These are phyloP conservation scores for Capromys pilorides DNA, from an alignment of 2,797 vertebrate species.

Conservation along the genomic window DNA sequence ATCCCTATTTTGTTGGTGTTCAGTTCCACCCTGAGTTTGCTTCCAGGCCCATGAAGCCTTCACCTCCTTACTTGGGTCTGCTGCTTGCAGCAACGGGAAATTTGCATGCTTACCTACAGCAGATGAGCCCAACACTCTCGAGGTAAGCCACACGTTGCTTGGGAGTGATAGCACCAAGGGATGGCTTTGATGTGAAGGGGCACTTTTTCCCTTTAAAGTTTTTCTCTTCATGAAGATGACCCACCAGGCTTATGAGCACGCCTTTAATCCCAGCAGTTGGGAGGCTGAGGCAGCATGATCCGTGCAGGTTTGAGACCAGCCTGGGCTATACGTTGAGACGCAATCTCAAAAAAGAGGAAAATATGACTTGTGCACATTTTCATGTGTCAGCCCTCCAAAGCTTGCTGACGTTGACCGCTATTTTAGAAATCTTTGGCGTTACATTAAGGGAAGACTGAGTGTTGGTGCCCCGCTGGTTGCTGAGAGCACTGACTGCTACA, in stretches of 20 bases:
- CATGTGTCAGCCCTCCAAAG: neutral
- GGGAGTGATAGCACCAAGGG: neutral
- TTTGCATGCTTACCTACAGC: constrained; percentile 84
- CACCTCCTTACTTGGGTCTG: constrained; percentile 88
- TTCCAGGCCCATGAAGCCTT: constrained; percentile 90
- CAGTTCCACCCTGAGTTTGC: constrained; percentile 90
- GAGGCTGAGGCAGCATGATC: neutral
- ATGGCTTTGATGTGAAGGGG: neutral
- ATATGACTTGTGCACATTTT: neutral
- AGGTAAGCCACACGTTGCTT: constrained; percentile 82
- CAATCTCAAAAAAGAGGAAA: neutral
- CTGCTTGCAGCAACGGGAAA: constrained; percentile 88
- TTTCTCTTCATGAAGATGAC: constrained; percentile 17
- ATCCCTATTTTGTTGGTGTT: constrained; percentile 89
- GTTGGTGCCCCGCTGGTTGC: neutral
- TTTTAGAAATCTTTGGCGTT: constrained; percentile 44
- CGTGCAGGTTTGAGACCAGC: neutral
- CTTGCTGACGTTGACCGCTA: neutral
- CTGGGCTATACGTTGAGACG: neutral
- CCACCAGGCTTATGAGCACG: neutral
- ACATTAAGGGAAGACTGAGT: neutral
- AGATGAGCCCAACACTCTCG: constrained; percentile 85
- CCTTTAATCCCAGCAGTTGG: neutral
- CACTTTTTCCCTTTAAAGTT: neutral
- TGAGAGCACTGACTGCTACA: neutral